A percentile compares a stretch with the other conserved stretches of the same genome.
These are phyloP conservation scores for Nezara viridula DNA, from an alignment of 2,888 invertebrate species.

Conservation along the genomic window DNA sequence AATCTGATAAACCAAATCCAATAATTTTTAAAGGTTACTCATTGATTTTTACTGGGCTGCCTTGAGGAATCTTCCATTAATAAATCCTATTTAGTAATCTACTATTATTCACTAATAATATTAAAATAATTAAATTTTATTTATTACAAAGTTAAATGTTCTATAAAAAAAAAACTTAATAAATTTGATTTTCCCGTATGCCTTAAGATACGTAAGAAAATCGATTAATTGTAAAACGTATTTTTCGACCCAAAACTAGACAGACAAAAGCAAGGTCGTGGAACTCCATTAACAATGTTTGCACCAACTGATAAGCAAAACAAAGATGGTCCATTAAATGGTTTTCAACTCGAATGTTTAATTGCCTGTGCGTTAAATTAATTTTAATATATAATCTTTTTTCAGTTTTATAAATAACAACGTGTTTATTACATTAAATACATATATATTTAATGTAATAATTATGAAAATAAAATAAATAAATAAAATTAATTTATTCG, in stretches of 20 bases:
- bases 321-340: not conserved
- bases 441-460: too few species aligned
- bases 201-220: not conserved
- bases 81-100: not conserved
- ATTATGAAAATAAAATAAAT: too few species aligned
- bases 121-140: too few species aligned
- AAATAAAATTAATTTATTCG: too few species aligned
- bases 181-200: not conserved
- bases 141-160: too few species aligned
- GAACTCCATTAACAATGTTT: slow-evolving; percentile 11
- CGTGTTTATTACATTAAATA: too few species aligned
- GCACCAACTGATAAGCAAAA: not conserved
- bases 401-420: too few species aligned
- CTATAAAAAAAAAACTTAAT: too few species aligned
- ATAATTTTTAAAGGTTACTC: not conserved
- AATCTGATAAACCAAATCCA: slow-evolving; percentile 1
- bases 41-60: not conserved
- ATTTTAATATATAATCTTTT: not conserved
- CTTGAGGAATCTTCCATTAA: not conserved
- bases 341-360: not conserved
- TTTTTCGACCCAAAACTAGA: not conserved
- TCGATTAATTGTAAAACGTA: not conserved
- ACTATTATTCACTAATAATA: too few species aligned
- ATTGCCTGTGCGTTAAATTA: not conserved
- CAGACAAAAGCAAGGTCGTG: not conserved